Evolutionary conservation across 2,797 vertebrate species (phyloP).

Genomic region (Carapus acus): DNA sequence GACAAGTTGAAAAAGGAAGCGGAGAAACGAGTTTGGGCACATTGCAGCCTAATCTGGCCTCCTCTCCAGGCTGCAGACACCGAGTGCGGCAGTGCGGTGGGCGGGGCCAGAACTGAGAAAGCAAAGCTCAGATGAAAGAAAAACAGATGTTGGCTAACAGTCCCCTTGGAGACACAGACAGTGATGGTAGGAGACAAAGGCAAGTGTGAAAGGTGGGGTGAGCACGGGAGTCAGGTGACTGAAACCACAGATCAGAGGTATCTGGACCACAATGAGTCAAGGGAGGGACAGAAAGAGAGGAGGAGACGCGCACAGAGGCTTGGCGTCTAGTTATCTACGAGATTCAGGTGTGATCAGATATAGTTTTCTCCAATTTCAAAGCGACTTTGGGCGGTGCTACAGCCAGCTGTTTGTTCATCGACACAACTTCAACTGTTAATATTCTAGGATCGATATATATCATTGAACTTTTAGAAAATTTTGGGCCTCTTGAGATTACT

Average conservation of each 20-base stretch:
- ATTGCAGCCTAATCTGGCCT: constrained; percentile 31
- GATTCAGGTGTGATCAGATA: too few species aligned
- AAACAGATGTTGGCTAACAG: constrained; percentile 4
- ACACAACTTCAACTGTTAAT: too few species aligned
- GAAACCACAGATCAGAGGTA: constrained; percentile 21
- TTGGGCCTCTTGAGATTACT: too few species aligned
- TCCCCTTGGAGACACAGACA: constrained; percentile 28
- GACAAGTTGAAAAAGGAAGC: constrained; percentile 35
- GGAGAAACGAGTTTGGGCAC: constrained; percentile 48
- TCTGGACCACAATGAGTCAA: constrained; percentile 12
- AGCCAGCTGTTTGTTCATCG: too few species aligned
- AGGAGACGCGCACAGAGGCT: accelerated
- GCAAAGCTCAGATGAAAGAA: neutral
- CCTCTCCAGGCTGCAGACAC: constrained; percentile 6
- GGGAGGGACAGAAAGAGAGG: neutral
- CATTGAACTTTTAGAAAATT: too few species aligned
- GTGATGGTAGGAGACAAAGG: constrained; percentile 2
- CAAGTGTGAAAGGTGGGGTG: constrained; percentile 15
- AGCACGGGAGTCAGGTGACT: constrained; percentile 12
- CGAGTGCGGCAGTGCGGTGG: neutral
- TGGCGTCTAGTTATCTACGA: too few species aligned
- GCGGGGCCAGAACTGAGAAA: constrained; percentile 17
- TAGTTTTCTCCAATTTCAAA: too few species aligned
- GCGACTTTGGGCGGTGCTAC: too few species aligned
- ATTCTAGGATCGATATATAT: too few species aligned